Evolutionary conservation across 1,140 invertebrate genomes (phyloP).

Genomic region (Zaprionus gabonicus): DNA sequence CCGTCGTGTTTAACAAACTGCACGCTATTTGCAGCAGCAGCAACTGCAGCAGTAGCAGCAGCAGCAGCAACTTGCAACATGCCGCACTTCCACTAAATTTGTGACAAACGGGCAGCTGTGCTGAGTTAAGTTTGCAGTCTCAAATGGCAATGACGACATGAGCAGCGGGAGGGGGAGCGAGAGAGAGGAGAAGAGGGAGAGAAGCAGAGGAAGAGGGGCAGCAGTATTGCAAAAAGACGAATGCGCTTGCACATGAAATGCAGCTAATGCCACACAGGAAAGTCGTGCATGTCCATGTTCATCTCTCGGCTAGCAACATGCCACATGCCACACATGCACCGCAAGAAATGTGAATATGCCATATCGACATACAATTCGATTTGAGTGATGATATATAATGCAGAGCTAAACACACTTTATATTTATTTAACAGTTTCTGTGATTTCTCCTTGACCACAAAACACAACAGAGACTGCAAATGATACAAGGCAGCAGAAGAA

Average conservation of each 20-base stretch:
- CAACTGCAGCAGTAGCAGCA: constrained; percentile 11
- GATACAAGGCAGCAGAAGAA: neutral
- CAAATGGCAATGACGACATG: constrained; percentile 41
- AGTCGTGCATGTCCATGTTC: neutral
- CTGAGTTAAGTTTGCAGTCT: constrained; percentile 53
- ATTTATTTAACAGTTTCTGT: neutral
- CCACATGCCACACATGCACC: constrained; percentile 6
- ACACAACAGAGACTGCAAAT: neutral
- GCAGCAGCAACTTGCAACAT: constrained; percentile 35
- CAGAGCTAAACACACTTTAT: neutral
- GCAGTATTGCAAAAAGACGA: constrained; percentile 25
- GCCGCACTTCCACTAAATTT: constrained; percentile 55
- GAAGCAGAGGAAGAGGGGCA: neutral
- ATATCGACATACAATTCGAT: neutral
- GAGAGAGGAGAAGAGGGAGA: neutral
- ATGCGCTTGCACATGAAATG: constrained; percentile 68
- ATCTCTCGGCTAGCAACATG: neutral
- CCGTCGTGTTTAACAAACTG: constrained; percentile 48
- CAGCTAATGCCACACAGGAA: constrained; percentile 37
- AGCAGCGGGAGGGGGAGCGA: neutral
- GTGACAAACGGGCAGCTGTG: constrained; percentile 67
- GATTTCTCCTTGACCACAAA: constrained; percentile 1
- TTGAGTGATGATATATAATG: neutral
- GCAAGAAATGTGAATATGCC: constrained; percentile 1
- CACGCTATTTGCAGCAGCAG: constrained; percentile 53